Evolutionary conservation across 2,888 invertebrate species (phyloP), one percentile per base, ranked within the genome.

Genomic region (Ctena decussata): DNA sequence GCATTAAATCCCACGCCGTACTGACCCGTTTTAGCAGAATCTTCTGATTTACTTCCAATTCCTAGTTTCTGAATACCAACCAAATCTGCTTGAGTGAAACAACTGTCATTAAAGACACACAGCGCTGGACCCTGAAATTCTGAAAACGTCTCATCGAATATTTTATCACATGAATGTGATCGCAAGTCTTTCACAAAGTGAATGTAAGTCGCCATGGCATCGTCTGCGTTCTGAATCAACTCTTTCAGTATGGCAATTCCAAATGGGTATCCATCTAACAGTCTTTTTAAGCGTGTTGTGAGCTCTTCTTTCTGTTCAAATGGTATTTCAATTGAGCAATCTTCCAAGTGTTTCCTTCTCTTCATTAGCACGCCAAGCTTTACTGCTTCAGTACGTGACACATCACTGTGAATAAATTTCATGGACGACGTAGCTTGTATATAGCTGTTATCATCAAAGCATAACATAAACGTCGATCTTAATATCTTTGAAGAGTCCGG

Each of bases 181-280:
- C 37, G 41, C n/a, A 39, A 75, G 35, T 95, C 95, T 72, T 90
- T 92, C 37, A 95, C 92, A 81, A 95, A 94, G 70, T 91, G 90
- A 8, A 95, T 86, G 79, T 94, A 94, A 6, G 94, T 92, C 8
- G 95, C 94, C 11, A 91, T 89, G 11, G 94, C 94, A 87, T 94
- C 94, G 82, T 94, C 94, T 11, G 94, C 94, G 89, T 94, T 94
- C 79, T 94, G 95, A 1, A 95, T 77, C 8, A 95, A 86, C 80
- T 95, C 95, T 84, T 95, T 95, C 49, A 95, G 90, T 39, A 95
- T 86, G 18, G 92, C 92, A 53, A 91, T 87, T 73, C 94, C 94
- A 76, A 91, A 93, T 0, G 94, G 94, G 82, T 94, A 95, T 6
- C 93, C 91, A 1, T 90, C 78, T 5, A 95, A 80, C 46, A 95